These are phyloP conservation scores for Synaphobranchus kaupii DNA, from an alignment of 2,797 vertebrate species.

Conservation along the genomic window DNA sequence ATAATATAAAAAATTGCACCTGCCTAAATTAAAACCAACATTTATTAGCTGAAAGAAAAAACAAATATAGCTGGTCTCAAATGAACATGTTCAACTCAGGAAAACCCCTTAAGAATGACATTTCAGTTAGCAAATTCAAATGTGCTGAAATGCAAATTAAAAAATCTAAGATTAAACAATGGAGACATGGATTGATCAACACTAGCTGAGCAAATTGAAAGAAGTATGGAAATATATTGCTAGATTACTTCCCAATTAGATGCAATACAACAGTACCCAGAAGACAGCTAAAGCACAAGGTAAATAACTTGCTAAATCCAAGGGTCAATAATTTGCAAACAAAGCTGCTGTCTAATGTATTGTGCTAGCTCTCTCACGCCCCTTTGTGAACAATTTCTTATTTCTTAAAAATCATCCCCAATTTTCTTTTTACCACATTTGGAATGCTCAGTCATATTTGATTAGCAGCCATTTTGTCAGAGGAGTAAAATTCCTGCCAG, in stretches of 20 bases:
- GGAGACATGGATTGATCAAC: neutral
- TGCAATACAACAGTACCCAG: neutral
- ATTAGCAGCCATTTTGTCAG: neutral
- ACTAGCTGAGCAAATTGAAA: neutral
- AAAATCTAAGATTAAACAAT: neutral
- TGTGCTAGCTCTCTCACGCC: neutral
- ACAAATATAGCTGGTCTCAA: neutral
- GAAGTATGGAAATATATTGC: neutral
- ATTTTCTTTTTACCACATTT: neutral
- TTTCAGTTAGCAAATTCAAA: neutral
- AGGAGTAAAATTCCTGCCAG: neutral
- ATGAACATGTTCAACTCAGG: neutral
- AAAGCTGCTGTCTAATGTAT: neutral
- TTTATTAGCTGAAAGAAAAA: neutral
- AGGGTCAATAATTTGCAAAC: neutral
- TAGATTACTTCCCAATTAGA: neutral
- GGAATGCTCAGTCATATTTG: neutral
- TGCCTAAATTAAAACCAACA: neutral
- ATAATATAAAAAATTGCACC: no score
- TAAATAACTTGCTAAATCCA: neutral
- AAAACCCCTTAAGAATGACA: neutral
- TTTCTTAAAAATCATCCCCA: neutral
- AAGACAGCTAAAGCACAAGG: neutral
- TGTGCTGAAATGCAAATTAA: neutral
- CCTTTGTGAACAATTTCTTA: neutral